Evolutionary conservation across 2,888 invertebrate genomes (phyloP).

Genomic region (Heliothis peltigera): DNA sequence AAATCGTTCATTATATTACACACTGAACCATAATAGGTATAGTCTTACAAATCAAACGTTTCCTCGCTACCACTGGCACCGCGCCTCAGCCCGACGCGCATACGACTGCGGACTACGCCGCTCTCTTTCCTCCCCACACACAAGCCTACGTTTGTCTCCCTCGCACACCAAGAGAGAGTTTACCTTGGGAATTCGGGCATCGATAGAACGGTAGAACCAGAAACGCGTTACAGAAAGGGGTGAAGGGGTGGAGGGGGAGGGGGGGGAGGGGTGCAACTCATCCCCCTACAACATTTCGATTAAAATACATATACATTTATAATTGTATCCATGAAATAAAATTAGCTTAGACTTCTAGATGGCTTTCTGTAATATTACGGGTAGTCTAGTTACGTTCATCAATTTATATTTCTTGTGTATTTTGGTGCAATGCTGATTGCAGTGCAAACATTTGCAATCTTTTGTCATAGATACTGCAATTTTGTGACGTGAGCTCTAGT

Average conservation of each 20-base stretch:
- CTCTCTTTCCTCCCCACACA: conserved; percentile 50
- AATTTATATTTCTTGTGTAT: not conserved
- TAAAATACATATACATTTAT: conserved; percentile 29
- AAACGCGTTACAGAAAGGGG: conserved; percentile 41
- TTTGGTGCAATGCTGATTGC: conserved; percentile 12
- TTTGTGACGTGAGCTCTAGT: not conserved
- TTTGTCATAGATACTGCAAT: not conserved
- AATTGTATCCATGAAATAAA: not conserved
- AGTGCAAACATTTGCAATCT: not conserved
- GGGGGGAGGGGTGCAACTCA: conserved; percentile 17
- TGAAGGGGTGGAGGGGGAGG: conserved; percentile 11
- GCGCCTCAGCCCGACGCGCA: conserved; percentile 45
- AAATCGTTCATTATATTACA: too few species aligned
- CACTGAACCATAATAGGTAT: too few species aligned
- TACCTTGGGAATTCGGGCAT: conserved; percentile 55
- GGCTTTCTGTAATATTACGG: not conserved
- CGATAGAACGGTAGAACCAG: conserved; percentile 52
- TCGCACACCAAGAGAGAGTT: conserved; percentile 53
- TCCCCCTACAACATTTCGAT: conserved; percentile 31
- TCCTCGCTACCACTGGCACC: conserved; percentile 54
- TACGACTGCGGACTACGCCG: conserved; percentile 57
- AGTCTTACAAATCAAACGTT: not conserved
- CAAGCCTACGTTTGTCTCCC: conserved; percentile 36
- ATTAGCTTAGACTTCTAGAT: conserved; percentile 15
- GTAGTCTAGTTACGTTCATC: not conserved